Evolutionary conservation across 2,888 invertebrate genomes (phyloP).

Genomic region (Drosophila neonasuta): DNA sequence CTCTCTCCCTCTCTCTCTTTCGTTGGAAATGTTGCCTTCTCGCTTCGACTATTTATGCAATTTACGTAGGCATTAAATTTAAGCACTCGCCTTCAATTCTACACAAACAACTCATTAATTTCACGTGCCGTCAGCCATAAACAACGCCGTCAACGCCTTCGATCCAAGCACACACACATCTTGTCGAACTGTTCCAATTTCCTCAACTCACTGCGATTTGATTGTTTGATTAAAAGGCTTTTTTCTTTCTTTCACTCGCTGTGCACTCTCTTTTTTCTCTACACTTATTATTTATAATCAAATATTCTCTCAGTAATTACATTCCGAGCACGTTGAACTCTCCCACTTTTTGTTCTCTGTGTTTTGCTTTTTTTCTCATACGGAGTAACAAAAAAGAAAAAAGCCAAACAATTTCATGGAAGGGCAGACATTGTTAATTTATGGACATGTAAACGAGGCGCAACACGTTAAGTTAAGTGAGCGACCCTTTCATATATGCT

Average conservation of each 20-base stretch:
- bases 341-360: not conserved
- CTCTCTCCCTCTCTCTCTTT: slow-evolving; percentile 7
- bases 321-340: slow-evolving; percentile 43
- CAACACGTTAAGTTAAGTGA: slow-evolving; percentile 41
- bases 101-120: slow-evolving; percentile 72
- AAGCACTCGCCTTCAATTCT: slow-evolving; percentile 69
- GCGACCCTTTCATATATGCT: slow-evolving; percentile 20
- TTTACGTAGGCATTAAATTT: slow-evolving; percentile 68
- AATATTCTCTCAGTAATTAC: slow-evolving; percentile 40
- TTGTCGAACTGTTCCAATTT: slow-evolving; percentile 14
- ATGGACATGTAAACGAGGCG: slow-evolving; percentile 42
- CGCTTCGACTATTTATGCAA: slow-evolving; percentile 53
- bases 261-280: not conserved
- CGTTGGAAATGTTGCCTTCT: not conserved
- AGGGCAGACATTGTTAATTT: slow-evolving; percentile 44
- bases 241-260: slow-evolving; percentile 1
- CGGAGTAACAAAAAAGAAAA: slow-evolving; percentile 4
- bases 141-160: slow-evolving; percentile 45
- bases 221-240: slow-evolving; percentile 31
- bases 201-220: slow-evolving; percentile 22
- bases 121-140: slow-evolving; percentile 58
- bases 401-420: slow-evolving; percentile 36
- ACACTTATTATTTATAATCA: slow-evolving; percentile 35
- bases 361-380: not conserved
- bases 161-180: slow-evolving; percentile 4